phyloP scores from a whole-genome alignment of 2,113 vertebrate genomes.

The Gobiocypris rarus region DNA sequence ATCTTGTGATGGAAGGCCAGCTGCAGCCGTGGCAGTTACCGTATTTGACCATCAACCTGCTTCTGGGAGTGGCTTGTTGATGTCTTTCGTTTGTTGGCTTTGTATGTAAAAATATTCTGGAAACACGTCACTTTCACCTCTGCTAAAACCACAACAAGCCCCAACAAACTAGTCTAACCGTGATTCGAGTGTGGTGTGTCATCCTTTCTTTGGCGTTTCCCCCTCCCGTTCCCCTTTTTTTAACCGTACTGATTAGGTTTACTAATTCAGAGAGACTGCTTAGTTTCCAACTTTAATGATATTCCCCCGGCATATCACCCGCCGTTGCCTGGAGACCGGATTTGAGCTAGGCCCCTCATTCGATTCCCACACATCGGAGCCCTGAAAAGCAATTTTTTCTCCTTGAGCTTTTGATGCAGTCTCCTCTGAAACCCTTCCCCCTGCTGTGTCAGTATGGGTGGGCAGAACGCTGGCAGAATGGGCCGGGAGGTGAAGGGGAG shows the following conservation, averaged over 20 bases:
- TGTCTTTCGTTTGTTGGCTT: constrained; percentile 51
- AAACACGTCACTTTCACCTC: neutral
- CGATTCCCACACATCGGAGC: constrained; percentile 99
- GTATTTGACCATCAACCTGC: constrained; percentile 89
- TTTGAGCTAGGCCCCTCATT: constrained; percentile 99
- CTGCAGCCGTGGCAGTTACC: constrained; percentile 92
- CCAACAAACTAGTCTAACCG: constrained; percentile 7
- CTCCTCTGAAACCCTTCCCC: constrained; percentile 97
- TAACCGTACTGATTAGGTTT: constrained; percentile 82
- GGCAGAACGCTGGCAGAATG: constrained; percentile 86
- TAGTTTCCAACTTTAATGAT: constrained; percentile 99
- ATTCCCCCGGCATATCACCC: constrained; percentile 96
- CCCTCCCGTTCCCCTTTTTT: constrained; percentile 29
- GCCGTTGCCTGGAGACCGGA: constrained; percentile 98
- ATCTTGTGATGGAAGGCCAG: constrained; percentile 99
- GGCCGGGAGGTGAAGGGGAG: constrained; percentile 84
- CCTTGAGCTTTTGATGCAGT: constrained; percentile 97
- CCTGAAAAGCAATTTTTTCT: constrained; percentile 98
- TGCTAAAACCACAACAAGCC: neutral
- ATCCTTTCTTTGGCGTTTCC: constrained; percentile 22
- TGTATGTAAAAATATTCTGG: neutral
- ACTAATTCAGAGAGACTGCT: constrained; percentile 88
- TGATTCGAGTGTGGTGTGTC: constrained; percentile 14
- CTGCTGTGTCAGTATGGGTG: constrained; percentile 98
- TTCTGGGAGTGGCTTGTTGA: constrained; percentile 74